Conservation (phyloP, 2,113 vertebrate species). For the Ardeotis arabs region DNA sequence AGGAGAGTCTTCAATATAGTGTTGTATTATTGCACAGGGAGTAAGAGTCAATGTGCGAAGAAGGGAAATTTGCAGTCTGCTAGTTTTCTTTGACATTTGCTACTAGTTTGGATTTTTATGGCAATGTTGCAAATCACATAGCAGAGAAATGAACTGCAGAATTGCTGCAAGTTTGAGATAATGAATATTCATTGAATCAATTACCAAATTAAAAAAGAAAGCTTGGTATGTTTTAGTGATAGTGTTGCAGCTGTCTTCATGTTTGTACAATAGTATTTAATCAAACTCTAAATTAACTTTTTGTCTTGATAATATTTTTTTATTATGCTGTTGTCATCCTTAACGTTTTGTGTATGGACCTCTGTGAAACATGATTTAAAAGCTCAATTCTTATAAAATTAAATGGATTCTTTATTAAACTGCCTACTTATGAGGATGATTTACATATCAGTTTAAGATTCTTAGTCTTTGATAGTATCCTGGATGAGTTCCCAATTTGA, state of each 20-base stretch:
- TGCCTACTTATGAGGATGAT: not conserved
- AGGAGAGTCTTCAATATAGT: not conserved
- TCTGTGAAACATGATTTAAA: not conserved
- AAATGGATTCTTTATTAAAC: not conserved
- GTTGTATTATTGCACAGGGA: not conserved
- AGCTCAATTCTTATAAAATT: not conserved
- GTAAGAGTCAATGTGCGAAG: not conserved
- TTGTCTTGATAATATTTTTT: slow-evolving; percentile 10
- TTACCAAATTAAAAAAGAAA: slow-evolving; percentile 15
- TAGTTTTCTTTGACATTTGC: not conserved
- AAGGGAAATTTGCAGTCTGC: not conserved
- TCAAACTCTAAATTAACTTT: slow-evolving; percentile 18
- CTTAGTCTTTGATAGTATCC: not conserved
- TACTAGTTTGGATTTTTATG: slow-evolving; percentile 3
- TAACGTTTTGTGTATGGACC: not conserved
- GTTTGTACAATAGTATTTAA: not conserved
- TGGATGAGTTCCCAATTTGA: not conserved
- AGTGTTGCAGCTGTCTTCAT: slow-evolving; percentile 10
- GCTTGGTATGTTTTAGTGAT: not conserved
- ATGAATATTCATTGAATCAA: slow-evolving; percentile 26
- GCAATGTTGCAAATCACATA: not conserved
- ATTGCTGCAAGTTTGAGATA: not conserved
- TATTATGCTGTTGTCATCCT: not conserved
- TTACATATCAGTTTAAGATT: not conserved
- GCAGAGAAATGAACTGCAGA: not conserved